phyloP scores from a whole-genome alignment of 2,797 vertebrate species.

The Okamejei kenojei region DNA sequence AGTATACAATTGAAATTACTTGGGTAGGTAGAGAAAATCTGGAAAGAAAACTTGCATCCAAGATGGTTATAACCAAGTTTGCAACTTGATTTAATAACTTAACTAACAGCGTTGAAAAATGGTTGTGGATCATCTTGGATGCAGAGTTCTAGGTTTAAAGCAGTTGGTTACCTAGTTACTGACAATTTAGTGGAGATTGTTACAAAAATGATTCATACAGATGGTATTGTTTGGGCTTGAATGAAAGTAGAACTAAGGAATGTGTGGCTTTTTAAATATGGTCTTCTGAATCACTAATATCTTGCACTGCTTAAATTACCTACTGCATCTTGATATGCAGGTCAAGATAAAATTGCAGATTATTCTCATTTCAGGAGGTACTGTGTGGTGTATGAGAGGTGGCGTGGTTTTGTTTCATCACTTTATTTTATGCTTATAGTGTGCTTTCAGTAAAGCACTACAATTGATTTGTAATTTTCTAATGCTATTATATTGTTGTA shows the following conservation, averaged over 20 bases:
- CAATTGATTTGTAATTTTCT: conserved; percentile 47
- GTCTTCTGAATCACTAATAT: conserved; percentile 43
- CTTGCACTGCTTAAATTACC: conserved; percentile 40
- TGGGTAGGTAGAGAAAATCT: conserved; percentile 8
- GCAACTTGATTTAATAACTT: conserved; percentile 21
- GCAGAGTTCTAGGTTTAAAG: conserved; percentile 43
- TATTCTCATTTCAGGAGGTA: conserved; percentile 43
- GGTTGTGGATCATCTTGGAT: conserved; percentile 44
- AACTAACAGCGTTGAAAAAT: conserved; percentile 28
- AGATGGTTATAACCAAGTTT: conserved; percentile 29
- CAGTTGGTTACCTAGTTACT: conserved; percentile 42
- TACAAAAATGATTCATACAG: conserved; percentile 42
- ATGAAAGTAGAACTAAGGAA: conserved; percentile 42
- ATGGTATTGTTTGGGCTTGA: conserved; percentile 43
- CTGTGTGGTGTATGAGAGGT: background rate
- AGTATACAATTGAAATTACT: conserved; percentile 29
- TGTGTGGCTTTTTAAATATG: conserved; percentile 46
- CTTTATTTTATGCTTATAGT: conserved; percentile 43
- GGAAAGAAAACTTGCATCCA: conserved; percentile 12
- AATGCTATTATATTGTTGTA: conserved; percentile 48
- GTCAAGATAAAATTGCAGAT: conserved; percentile 43
- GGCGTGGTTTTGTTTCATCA: conserved; percentile 41
- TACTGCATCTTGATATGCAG: conserved; percentile 45
- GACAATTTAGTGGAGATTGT: conserved; percentile 46
- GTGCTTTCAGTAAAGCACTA: conserved; percentile 45